Evolutionary conservation across 2,113 vertebrate genomes (phyloP), one percentile per base, ranked within the genome.

Genomic region (Elaphurus davidianus): DNA sequence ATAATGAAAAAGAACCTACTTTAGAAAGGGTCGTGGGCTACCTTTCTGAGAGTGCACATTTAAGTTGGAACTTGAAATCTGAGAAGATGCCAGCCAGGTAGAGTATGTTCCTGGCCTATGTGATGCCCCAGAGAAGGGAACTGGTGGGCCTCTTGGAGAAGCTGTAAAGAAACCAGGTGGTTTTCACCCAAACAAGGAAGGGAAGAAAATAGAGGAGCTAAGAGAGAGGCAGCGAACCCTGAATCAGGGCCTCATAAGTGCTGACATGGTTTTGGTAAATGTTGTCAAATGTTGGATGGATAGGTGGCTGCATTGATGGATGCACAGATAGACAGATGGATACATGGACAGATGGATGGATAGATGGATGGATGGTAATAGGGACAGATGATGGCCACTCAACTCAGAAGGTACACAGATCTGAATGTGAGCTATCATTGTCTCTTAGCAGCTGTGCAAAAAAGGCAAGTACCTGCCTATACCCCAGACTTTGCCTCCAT

Each of bases 21-120:
- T 84, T 43, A n/a, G 27, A 54, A 54, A 62, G 28, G 5, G 28
- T 86, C 10, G 0, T 19, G 86, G 25, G 9, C n/a, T 57, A n/a
- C 17, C 25, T 60, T 85, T 91, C 43, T 52, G 14, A 84, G 33
- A 23, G 40, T 6, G 36, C 2, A 40, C 30, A 47, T 15, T 40
- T 28, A 71, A 95, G 17, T 33, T 90, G 62, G 64, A 62, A 91
- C 21, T 45, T 91, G 81, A 90, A 78, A 52, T 28, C 11, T 23
- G n/a, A 85, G 43, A 43, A 3, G 6, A 6, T 16, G 2, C 19
- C 21, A 11, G 21, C 19, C 28, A 54, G n/a, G 19, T 4, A 25
- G n/a, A 52, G 3, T 60, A 6, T 84, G 62, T 6, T 90, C 30
- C 62, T 25, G 3, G 25, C 30, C 36, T 16, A 3, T n/a, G 30